Conservation (phyloP, 2,888 invertebrate species). For the Leptopilina myrica region DNA sequence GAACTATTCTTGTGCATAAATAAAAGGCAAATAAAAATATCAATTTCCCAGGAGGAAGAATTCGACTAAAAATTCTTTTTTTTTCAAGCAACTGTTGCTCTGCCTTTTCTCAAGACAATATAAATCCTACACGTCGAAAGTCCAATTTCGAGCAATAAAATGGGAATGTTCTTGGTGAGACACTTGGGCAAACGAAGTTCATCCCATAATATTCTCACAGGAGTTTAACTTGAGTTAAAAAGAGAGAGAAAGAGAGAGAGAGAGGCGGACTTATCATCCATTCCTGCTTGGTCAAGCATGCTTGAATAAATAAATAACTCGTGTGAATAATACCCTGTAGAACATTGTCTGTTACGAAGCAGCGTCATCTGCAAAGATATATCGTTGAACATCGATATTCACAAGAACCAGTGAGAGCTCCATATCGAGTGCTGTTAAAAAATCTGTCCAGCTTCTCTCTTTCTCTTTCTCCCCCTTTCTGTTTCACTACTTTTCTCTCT, state of each 20-base stretch:
- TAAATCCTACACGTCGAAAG: constrained; percentile 23
- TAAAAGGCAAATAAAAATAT: no score
- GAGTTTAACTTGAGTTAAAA: not conserved
- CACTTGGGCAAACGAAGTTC: constrained; percentile 14
- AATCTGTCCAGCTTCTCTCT: not conserved
- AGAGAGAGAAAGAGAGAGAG: not conserved
- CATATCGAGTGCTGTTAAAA: constrained; percentile 19
- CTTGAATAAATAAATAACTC: constrained; percentile 41
- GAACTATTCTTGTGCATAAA: no score
- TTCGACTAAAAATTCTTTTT: no score
- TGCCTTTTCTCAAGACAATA: not conserved
- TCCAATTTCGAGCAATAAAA: constrained; percentile 36
- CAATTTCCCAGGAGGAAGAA: no score
- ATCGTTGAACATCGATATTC: constrained; percentile 38
- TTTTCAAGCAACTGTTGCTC: not conserved
- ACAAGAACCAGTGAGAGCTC: not conserved
- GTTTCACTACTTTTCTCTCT: no score
- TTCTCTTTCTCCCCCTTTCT: no score
- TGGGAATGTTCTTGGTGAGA: constrained; percentile 22
- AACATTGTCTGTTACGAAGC: constrained; percentile 21
- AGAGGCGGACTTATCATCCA: constrained; percentile 29
- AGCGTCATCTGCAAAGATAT: constrained; percentile 32
- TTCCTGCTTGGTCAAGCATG: constrained; percentile 39
- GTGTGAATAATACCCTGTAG: constrained; percentile 35
- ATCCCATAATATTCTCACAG: constrained; percentile 21